Conservation (phyloP, 1,140 invertebrate genomes). For the Neodiprion virginianus region DNA sequence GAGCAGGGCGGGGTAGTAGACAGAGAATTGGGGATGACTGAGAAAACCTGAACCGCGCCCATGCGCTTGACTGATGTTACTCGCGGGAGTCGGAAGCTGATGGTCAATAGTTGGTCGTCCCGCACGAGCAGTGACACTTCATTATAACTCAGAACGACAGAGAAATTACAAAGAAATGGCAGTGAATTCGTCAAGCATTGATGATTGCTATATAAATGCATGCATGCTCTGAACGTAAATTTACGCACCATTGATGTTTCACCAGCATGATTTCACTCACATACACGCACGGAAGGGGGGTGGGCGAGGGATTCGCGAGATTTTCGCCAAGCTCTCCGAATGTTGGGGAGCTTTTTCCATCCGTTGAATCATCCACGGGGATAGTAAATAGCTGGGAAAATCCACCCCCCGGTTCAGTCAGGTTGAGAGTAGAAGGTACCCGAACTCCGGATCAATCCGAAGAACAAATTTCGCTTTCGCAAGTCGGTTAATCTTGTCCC, state of each 20-base stretch:
- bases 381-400: background rate
- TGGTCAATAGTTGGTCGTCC: conserved; percentile 43
- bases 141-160: background rate
- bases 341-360: background rate
- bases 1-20: conserved; percentile 37
- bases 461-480: background rate
- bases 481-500: background rate
- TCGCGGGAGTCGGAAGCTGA: conserved; percentile 32
- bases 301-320: background rate
- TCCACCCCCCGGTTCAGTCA: background rate
- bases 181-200: too few species aligned
- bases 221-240: background rate
- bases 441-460: background rate
- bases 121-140: background rate
- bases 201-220: too few species aligned
- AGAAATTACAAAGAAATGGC: background rate
- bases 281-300: too few species aligned
- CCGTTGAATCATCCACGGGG: too few species aligned
- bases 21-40: background rate
- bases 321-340: background rate
- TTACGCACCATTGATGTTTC: background rate
- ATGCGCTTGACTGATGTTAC: conserved; percentile 39
- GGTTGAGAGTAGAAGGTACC: background rate
- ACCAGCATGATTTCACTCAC: background rate
- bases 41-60: conserved; percentile 45